A percentile compares a stretch with the other conserved stretches of the same genome.
These are phyloP conservation scores for Rhipidura dahli DNA, from an alignment of 2,113 vertebrate genomes.

Conservation along the genomic window DNA sequence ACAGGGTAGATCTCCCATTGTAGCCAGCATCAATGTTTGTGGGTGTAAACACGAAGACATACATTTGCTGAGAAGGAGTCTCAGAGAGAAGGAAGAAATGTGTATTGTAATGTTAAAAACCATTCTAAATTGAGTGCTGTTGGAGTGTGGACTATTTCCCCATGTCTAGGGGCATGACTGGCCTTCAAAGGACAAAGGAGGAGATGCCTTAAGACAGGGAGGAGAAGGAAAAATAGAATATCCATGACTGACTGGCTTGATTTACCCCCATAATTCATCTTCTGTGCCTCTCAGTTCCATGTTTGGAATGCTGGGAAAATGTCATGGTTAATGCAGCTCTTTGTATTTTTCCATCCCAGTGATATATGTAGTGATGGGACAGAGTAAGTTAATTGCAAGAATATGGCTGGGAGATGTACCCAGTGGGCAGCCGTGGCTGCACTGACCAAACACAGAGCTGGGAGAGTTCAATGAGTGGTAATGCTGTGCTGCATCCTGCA, in stretches of 20 bases:
- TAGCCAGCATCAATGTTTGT: neutral
- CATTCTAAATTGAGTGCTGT: neutral
- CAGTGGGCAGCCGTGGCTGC: fast-evolving
- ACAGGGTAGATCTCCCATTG: neutral
- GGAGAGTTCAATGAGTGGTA: neutral
- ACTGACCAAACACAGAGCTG: neutral
- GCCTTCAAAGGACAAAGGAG: neutral
- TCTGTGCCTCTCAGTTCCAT: neutral
- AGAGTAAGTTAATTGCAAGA: neutral
- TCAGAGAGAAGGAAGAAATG: neutral
- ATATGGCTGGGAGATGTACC: neutral
- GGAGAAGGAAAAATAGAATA: neutral
- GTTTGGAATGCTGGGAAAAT: neutral
- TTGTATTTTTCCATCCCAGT: neutral
- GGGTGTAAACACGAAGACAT: neutral
- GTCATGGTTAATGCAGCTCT: neutral
- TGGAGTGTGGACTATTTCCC: neutral
- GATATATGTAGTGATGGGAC: neutral
- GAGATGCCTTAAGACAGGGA: neutral
- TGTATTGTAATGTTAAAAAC: neutral
- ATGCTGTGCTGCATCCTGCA: neutral
- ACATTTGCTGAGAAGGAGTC: neutral
- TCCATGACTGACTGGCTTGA: neutral
- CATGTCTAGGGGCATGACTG: neutral
- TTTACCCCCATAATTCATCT: neutral